Evolutionary conservation across 2,113 vertebrate species (phyloP), one percentile per base, ranked within the genome.

Genomic region (Limanda limanda): DNA sequence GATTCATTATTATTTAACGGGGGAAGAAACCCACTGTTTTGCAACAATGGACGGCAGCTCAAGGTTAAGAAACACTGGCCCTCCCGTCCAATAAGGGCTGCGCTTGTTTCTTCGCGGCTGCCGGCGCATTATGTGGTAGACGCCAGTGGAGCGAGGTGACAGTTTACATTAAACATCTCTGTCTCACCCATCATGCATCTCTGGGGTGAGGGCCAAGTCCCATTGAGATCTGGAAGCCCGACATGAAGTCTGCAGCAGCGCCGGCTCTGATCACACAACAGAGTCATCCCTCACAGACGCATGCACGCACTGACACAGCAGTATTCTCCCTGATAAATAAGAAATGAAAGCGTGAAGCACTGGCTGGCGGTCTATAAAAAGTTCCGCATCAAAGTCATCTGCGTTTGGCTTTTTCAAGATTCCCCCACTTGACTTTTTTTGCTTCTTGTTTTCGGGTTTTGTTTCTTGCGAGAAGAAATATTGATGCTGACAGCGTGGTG

Each of bases 121-220:
- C 20, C 20, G 20, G 51, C 51, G 20, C 85, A 58, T 83, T 76
- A 86, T 72, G 83, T 65, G 79, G 68, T 21, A 12, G 78, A 63
- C 61, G 21, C 82, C 84, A 74, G 78, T 13, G 7, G 84, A 79
- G 89, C 23, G 1, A 78, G 67, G 64, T 88, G 89, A 89, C 91
- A 88, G 70, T 82, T 87, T 84, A 87, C 82, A 91, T 93, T 82
- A 85, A 89, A 91, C 83, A 88, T 88, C 83, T 78, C 81, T 62
- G 61, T 83, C 76, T 82, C 81, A 64, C 78, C 82, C 81, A 86
- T 84, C 82, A 81, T 71, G 82, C 81, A 79, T 86, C 85, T 85
- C 82, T 74, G 81, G 81, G 69, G 82, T 23, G 9, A 18, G 27
- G 64, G 88, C 89, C 92, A 88, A 88, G 74, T 84, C 90, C 81